phyloP scores from a whole-genome alignment of 2,888 invertebrate genomes.

The Quadriops clusia region DNA sequence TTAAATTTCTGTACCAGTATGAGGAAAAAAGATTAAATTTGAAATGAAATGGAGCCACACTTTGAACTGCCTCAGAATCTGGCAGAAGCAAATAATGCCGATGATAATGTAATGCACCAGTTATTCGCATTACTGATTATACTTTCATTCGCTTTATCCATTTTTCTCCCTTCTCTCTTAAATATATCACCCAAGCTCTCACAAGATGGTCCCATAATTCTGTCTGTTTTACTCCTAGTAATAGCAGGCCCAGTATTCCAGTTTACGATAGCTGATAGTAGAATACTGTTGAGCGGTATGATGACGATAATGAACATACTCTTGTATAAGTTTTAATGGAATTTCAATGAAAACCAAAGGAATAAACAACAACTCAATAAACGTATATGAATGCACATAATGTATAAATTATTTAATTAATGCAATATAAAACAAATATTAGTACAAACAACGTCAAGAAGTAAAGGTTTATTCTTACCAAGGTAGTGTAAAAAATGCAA shows the following conservation, averaged over 20 bases:
- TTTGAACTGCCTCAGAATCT: no score
- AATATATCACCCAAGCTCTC: conserved; percentile 21
- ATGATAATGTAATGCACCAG: conserved; percentile 20
- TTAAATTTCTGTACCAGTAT: no score
- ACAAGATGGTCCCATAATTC: conserved; percentile 18
- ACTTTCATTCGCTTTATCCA: conserved; percentile 21
- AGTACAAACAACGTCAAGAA: no score
- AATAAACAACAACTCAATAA: neutral
- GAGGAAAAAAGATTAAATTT: no score
- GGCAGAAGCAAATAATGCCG: conserved; percentile 1
- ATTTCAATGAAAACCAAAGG: no score
- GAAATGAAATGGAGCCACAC: no score
- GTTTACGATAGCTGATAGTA: conserved; percentile 14
- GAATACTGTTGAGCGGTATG: no score
- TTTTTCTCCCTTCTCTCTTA: conserved; percentile 21
- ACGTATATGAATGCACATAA: no score
- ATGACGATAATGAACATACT: no score
- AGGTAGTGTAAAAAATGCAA: conserved; percentile 87
- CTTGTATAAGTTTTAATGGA: no score
- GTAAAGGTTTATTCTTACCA: conserved; percentile 60
- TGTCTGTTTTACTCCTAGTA: conserved; percentile 16
- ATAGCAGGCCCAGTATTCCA: conserved; percentile 19
- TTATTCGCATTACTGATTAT: conserved; percentile 21
- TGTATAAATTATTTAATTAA: no score
- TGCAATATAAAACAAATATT: no score